These are phyloP conservation scores for Aradophagus sp. DNA, from an alignment of 1,140 invertebrate genomes.

Conservation along the genomic window DNA sequence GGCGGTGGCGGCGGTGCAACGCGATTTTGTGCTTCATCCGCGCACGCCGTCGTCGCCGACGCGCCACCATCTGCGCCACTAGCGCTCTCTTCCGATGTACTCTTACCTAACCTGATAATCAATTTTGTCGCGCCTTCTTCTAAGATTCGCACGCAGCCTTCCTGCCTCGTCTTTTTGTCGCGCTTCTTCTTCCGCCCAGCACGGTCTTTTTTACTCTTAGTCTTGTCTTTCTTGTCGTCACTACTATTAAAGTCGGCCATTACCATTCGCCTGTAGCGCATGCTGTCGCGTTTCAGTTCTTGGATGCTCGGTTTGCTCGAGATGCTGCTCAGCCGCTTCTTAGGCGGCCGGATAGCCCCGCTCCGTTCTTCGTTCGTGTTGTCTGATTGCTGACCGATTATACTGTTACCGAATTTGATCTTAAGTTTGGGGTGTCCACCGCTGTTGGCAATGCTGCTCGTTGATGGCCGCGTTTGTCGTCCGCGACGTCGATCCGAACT, in stretches of 20 bases:
- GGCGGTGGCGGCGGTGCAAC: constrained; percentile 49
- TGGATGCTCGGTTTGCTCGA: constrained; percentile 81
- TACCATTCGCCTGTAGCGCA: constrained; percentile 89
- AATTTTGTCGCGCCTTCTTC: constrained; percentile 81
- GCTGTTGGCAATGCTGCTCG: constrained; percentile 63
- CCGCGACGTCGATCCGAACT: constrained; percentile 76
- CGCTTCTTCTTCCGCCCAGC: constrained; percentile 78
- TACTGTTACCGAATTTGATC: constrained; percentile 84
- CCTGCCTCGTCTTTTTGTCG: constrained; percentile 74
- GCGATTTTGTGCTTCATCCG: constrained; percentile 36
- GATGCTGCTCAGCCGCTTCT: constrained; percentile 83
- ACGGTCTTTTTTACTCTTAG: constrained; percentile 79
- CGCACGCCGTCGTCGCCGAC: constrained; percentile 53
- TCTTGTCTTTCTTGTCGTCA: constrained; percentile 77
- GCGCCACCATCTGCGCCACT: constrained; percentile 11
- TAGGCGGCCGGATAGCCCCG: constrained; percentile 82
- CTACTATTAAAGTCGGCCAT: constrained; percentile 84
- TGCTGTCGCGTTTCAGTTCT: constrained; percentile 87
- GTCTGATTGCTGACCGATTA: constrained; percentile 73
- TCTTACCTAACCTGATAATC: constrained; percentile 79
- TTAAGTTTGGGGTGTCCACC: constrained; percentile 83
- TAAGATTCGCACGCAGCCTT: constrained; percentile 78
- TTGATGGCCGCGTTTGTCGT: constrained; percentile 68
- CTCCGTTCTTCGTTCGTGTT: constrained; percentile 72
- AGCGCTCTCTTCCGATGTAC: constrained; percentile 26